These are phyloP conservation scores for Abrostola tripartita DNA, from an alignment of 2,888 invertebrate genomes.

Conservation along the genomic window DNA sequence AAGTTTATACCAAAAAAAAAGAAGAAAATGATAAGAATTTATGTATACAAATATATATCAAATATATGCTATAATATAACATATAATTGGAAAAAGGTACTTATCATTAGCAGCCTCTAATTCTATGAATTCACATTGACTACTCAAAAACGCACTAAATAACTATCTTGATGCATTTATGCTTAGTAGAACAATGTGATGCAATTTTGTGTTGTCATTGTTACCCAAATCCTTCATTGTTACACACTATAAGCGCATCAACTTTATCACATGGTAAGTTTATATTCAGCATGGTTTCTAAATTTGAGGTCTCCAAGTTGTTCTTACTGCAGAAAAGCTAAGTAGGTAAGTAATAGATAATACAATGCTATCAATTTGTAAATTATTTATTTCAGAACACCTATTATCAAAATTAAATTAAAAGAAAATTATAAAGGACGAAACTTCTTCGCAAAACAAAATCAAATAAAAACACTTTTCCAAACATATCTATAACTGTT, in stretches of 20 bases:
- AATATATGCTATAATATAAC: too few relatives aligned
- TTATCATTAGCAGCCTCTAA: too few relatives aligned
- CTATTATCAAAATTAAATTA: too few relatives aligned
- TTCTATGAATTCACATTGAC: background rate
- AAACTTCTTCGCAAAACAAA: background rate
- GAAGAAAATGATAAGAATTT: too few relatives aligned
- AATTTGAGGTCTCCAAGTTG: background rate
- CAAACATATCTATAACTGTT: background rate
- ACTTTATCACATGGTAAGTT: background rate
- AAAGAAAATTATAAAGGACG: background rate
- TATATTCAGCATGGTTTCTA: slow-evolving; percentile 4
- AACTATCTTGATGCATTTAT: slow-evolving; percentile 7
- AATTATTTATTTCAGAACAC: background rate
- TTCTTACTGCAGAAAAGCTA: too few relatives aligned
- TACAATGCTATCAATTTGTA: background rate
- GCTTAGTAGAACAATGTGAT: background rate
- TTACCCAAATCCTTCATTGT: too few relatives aligned
- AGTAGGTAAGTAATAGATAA: too few relatives aligned
- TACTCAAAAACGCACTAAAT: background rate
- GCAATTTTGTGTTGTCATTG: slow-evolving; percentile 4
- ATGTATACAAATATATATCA: too few relatives aligned
- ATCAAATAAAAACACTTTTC: background rate
- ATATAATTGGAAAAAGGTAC: too few relatives aligned
- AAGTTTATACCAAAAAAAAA: too few relatives aligned
- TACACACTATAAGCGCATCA: background rate